Percentiles rank a stretch among this genome's conserved stretches.
Conservation (phyloP, 2,888 invertebrate genomes). For the Magallana nippona region DNA sequence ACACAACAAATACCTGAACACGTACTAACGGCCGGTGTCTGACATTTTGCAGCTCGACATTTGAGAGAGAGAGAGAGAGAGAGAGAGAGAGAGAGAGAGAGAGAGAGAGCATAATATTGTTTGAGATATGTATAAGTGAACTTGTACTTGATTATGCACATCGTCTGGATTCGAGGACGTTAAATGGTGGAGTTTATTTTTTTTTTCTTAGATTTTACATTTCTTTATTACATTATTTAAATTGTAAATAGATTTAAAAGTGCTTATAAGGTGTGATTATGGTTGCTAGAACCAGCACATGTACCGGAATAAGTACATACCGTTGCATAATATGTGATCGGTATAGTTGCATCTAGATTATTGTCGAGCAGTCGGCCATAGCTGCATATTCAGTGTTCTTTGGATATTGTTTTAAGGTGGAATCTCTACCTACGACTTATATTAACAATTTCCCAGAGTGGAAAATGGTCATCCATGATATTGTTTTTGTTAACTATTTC, state of each 20-base stretch:
- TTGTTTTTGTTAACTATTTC: too few relatives aligned
- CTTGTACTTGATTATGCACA: not conserved
- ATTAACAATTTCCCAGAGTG: too few relatives aligned
- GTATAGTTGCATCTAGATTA: too few relatives aligned
- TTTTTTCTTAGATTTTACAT: too few relatives aligned
- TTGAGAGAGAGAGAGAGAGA: not conserved
- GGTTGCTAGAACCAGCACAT: not conserved
- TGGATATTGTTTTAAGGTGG: too few relatives aligned
- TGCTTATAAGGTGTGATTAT: not conserved
- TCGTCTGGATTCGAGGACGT: not conserved
- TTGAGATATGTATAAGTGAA: not conserved
- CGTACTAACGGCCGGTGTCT: not conserved
- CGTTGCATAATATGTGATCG: not conserved
- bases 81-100: slow-evolving; percentile 28
- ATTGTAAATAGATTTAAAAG: too few relatives aligned
- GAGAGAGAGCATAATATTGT: slow-evolving; percentile 17
- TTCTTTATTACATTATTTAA: too few relatives aligned
- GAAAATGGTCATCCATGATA: too few relatives aligned
- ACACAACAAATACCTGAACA: not conserved
- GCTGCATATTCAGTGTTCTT: too few relatives aligned
- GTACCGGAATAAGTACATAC: not conserved
- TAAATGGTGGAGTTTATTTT: not conserved
- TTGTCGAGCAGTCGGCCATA: too few relatives aligned
- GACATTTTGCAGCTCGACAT: not conserved
- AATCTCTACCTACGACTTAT: too few relatives aligned